Evolutionary conservation across 2,113 vertebrate species (phyloP).

Genomic region (Rhinolophus sinicus): DNA sequence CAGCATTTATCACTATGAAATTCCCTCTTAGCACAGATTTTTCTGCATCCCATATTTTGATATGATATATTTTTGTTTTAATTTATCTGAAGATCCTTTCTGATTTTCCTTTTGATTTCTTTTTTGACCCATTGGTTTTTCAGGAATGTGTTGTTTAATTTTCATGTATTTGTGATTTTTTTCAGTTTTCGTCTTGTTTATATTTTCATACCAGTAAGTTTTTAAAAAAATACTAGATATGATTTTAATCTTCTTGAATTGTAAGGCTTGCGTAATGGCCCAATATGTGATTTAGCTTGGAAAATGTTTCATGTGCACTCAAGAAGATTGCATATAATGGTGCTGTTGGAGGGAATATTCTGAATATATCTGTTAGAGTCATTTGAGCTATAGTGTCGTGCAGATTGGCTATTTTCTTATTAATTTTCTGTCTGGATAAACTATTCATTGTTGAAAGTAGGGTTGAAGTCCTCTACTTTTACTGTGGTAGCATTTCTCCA

Average conservation of each 20-base stretch:
- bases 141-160: background rate
- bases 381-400: background rate
- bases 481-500: background rate
- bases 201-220: background rate
- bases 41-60: background rate
- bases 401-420: background rate
- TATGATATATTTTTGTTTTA: background rate
- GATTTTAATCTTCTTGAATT: background rate
- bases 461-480: background rate
- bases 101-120: background rate
- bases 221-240: background rate
- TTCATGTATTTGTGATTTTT: background rate
- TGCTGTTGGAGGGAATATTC: background rate
- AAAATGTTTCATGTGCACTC: background rate
- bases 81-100: background rate
- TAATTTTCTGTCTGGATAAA: background rate
- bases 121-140: background rate
- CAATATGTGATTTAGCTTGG: background rate
- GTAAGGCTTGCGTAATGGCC: background rate
- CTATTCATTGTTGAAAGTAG: background rate
- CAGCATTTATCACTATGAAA: background rate
- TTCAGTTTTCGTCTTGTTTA: background rate
- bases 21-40: background rate
- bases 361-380: background rate
- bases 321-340: background rate